Base-by-base conservation (phyloP, 2,888 invertebrate genomes). In the Ormia ochracea region DNA sequence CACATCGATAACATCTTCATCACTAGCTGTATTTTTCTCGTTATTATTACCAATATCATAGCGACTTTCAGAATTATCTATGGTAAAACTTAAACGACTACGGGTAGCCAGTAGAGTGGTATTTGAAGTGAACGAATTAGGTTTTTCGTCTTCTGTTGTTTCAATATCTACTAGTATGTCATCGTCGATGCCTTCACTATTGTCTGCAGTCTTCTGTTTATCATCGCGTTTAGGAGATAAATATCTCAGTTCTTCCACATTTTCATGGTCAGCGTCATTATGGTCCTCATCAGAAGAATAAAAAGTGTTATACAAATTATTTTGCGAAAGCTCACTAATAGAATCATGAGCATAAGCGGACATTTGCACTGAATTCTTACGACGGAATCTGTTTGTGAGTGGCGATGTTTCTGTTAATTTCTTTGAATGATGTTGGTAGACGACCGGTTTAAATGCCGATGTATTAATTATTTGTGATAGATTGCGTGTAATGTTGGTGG, bases 121-220 rank as follows among this genome's bases (percentile, higher is more conserved):
- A 3, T 38, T 31, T 2, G 43, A 21, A 1, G 54, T 17, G n/a
- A 54, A 41, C 21, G 68, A 36, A 21, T 45, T 6, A 5, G 69
- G 69, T 26, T 77, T 70, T 23, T 94, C 94, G 83, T 95, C 96
- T 85, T 95, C 95, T 0, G 95, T 96, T 9, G 96, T 96, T 88
- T 96, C 96, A 82, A 96, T 96, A 86, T 96, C 96, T 10, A 96
- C 96, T 83, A 94, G 93, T 87, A 95, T 95, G 84, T 96, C 87
- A 14, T 85, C 85, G 17, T 84, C 84, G 4, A 83, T 82, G 4
- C 79, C 83, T 23, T 79, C 74, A 28, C 48, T 59, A 10, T 66
- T 41, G 10, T 54, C 33, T n/a, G 17, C 12, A 7, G 43, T n/a
- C 2, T 43, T 43, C 2, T 23, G n/a, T 1, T 70, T 68, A 7